Conservation (phyloP, 2,113 vertebrate species). For the Eulacestoma nigropectus region DNA sequence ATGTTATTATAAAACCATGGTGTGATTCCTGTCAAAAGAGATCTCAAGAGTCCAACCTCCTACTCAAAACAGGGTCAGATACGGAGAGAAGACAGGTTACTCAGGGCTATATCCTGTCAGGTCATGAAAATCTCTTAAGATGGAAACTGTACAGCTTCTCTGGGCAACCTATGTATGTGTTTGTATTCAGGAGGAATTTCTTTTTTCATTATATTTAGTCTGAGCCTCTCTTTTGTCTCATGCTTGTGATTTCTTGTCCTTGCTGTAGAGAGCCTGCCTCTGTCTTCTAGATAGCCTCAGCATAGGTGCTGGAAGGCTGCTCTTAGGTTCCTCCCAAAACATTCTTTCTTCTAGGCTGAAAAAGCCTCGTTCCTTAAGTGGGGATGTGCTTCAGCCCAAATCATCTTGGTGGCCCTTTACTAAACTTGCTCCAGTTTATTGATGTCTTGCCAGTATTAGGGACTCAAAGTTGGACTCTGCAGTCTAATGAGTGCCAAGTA, state of each 20-base stretch:
- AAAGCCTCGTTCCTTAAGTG: not conserved
- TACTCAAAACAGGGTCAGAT: not conserved
- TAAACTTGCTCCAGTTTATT: not conserved
- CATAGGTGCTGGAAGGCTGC: not conserved
- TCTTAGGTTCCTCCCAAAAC: not conserved
- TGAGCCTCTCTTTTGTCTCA: not conserved
- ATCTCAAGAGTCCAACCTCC: not conserved
- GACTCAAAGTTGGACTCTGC: not conserved
- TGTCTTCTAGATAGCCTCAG: not conserved
- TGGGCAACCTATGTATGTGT: not conserved
- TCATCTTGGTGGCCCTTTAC: not conserved
- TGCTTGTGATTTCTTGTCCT: not conserved
- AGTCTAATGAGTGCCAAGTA: not conserved
- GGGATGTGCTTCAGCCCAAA: not conserved
- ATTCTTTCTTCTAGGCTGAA: not conserved
- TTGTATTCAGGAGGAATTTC: not conserved
- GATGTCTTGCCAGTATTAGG: not conserved
- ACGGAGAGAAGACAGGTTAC: not conserved
- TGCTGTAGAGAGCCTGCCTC: not conserved
- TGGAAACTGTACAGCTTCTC: not conserved
- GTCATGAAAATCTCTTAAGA: not conserved
- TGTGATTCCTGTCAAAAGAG: not conserved
- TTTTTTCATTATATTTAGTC: not conserved
- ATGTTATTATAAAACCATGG: not conserved
- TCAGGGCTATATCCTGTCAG: not conserved